phyloP scores from a whole-genome alignment of 2,113 vertebrate genomes.

The Micromys minutus region DNA sequence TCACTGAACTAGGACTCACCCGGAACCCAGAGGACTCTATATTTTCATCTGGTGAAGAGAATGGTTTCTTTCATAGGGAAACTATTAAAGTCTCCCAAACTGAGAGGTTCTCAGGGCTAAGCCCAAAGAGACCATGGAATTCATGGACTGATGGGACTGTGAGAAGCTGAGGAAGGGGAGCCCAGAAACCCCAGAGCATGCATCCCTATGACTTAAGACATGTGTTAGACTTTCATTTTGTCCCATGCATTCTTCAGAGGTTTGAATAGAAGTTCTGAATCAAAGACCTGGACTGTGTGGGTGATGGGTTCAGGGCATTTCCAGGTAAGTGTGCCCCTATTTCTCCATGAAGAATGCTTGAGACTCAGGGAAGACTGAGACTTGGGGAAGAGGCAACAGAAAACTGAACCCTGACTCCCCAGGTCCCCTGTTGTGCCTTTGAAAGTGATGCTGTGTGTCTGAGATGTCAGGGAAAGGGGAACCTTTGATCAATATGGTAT shows the following conservation, averaged over 20 bases:
- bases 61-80: neutral
- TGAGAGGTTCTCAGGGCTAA: neutral
- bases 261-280: neutral
- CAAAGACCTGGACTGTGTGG: neutral
- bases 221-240: neutral
- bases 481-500: neutral
- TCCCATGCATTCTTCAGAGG: neutral
- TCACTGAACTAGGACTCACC: no score
- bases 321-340: accelerated
- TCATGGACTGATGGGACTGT: neutral
- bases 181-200: accelerated
- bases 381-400: neutral
- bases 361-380: no score
- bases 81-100: neutral
- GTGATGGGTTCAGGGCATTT: neutral
- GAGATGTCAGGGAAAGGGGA: neutral
- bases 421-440: neutral
- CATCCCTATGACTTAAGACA: neutral
- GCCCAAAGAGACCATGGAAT: neutral
- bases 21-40: neutral
- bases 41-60: neutral
- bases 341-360: neutral
- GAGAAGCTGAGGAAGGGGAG: neutral
- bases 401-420: neutral
- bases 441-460: neutral